Evolutionary conservation across 2,113 vertebrate genomes (phyloP).

Genomic region (Charadrius vociferus): DNA sequence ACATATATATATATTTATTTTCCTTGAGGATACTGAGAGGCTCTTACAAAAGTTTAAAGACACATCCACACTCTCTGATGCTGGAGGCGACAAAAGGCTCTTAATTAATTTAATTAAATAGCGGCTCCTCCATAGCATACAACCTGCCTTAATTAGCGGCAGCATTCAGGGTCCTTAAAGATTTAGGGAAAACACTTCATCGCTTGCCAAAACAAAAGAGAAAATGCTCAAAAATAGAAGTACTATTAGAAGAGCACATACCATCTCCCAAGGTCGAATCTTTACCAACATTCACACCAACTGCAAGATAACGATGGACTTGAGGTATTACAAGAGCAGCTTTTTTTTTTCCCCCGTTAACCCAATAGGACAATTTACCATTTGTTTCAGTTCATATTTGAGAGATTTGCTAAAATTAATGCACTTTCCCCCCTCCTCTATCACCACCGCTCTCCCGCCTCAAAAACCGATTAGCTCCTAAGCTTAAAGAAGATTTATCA

Average conservation of each 20-base stretch:
- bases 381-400: neutral
- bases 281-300: neutral
- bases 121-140: neutral
- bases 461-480: neutral
- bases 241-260: neutral
- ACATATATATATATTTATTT: neutral
- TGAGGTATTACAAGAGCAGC: neutral
- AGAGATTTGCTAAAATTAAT: neutral
- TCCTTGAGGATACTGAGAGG: neutral
- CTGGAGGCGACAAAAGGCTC: neutral
- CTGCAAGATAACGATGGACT: neutral
- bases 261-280: neutral
- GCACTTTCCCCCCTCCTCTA: neutral
- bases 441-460: neutral
- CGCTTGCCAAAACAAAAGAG: neutral
- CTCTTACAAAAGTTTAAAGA: neutral
- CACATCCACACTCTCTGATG: neutral
- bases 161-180: neutral
- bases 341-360: neutral
- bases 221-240: neutral
- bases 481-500: constrained; percentile 20
- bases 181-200: neutral
- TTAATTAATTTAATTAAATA: neutral
- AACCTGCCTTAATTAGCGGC: neutral
- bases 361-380: neutral